Evolutionary conservation across 2,888 invertebrate genomes (phyloP).

Genomic region (Galeopsomyia nigrocyanea): DNA sequence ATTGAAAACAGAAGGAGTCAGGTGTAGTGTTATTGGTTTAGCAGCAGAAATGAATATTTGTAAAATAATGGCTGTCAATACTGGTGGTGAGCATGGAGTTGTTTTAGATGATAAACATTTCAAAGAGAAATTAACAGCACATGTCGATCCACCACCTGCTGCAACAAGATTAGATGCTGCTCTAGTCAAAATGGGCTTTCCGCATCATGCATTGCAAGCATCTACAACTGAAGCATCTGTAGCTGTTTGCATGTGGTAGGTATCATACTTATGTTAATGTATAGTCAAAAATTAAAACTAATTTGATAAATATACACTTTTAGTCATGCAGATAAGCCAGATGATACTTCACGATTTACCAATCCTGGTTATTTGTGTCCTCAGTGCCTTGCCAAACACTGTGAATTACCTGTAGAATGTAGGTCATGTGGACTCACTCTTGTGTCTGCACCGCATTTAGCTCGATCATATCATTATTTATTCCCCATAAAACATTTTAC

Average conservation of each 20-base stretch:
- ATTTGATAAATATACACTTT: conserved; percentile 21
- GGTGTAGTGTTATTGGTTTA: conserved; percentile 95
- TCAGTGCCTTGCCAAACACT: conserved; percentile 98
- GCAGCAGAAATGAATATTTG: conserved; percentile 96
- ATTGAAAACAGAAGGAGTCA: conserved; percentile 84
- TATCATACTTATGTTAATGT: conserved; percentile 62
- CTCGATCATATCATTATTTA: conserved; percentile 96
- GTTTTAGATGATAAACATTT: conserved; percentile 87
- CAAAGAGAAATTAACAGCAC: conserved; percentile 76
- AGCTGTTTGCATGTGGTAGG: conserved; percentile 93
- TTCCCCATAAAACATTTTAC: conserved; percentile 91
- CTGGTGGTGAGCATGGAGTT: conserved; percentile 89
- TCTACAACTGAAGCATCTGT: conserved; percentile 77
- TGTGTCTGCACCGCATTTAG: conserved; percentile 97
- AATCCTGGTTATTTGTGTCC: conserved; percentile 90
- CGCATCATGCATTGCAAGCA: conserved; percentile 79
- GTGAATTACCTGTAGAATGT: conserved; percentile 97
- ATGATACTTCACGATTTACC: conserved; percentile 77
- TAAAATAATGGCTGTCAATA: conserved; percentile 86
- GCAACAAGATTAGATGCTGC: conserved; percentile 81
- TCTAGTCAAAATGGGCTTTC: conserved; percentile 97
- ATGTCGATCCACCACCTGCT: conserved; percentile 80
- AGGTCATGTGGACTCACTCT: conserved; percentile 94
- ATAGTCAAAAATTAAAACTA: background rate
- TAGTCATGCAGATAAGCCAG: conserved; percentile 86